Conservation (phyloP, 64 coral and sea anemone species). For the Acropora yongei region DNA sequence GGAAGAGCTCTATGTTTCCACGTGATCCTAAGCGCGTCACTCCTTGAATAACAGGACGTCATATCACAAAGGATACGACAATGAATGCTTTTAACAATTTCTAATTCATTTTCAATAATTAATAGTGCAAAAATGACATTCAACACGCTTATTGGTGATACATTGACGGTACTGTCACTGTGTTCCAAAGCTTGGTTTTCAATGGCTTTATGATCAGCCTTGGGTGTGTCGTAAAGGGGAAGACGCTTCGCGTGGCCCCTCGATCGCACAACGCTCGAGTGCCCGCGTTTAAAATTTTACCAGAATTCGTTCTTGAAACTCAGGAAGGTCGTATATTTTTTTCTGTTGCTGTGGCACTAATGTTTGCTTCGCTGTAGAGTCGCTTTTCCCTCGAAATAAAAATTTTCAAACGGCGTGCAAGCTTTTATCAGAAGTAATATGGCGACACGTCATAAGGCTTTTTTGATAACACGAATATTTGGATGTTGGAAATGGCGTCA, state of each 20-base stretch:
- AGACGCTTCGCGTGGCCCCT: not conserved
- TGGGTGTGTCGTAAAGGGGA: no score
- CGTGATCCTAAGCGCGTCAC: constrained; percentile 99
- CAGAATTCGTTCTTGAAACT: no score
- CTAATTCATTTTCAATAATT: not conserved
- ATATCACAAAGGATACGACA: not conserved
- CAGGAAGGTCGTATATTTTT: no score
- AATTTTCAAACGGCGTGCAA: not conserved
- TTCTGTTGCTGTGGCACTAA: no score
- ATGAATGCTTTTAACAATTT: no score
- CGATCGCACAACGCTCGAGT: not conserved
- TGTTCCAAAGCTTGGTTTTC: no score
- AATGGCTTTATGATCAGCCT: no score
- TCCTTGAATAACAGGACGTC: constrained; percentile 51
- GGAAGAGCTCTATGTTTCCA: constrained; percentile 97
- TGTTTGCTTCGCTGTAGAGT: no score
- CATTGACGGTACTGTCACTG: no score
- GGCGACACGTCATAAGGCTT: not conserved
- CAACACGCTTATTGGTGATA: no score
- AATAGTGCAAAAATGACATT: not conserved
- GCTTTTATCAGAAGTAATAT: no score
- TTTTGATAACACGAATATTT: not conserved
- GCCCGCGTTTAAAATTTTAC: not conserved
- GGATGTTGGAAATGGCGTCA: not conserved
- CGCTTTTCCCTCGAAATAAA: not conserved